Evolutionary conservation across 2,888 invertebrate species (phyloP).

Genomic region (Alloplasta piceator): DNA sequence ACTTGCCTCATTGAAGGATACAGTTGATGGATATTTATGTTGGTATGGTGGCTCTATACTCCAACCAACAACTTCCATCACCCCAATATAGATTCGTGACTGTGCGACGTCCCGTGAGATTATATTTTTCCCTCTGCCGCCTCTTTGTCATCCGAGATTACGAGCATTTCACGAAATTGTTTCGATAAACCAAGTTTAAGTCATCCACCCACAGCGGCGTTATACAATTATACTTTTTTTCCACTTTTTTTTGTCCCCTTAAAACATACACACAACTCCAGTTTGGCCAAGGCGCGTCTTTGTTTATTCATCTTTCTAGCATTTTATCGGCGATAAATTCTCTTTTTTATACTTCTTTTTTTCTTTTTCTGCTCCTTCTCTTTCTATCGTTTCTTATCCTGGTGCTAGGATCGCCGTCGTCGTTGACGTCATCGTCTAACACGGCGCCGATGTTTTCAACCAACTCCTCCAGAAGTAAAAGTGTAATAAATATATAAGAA

Average conservation of each 20-base stretch:
- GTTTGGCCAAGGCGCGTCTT: constrained; percentile 53
- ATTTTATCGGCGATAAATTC: constrained; percentile 57
- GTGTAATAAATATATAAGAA: constrained; percentile 23
- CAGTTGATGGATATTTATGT: no score
- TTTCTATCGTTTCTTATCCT: neutral
- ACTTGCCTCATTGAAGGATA: no score
- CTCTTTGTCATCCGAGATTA: neutral
- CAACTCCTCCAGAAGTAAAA: neutral
- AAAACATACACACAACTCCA: constrained; percentile 39
- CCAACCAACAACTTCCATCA: no score
- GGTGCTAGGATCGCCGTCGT: constrained; percentile 12
- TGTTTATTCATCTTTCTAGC: constrained; percentile 57
- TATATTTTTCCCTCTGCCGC: neutral
- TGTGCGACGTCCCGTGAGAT: neutral
- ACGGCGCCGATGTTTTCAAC: constrained; percentile 36
- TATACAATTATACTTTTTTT: constrained; percentile 25
- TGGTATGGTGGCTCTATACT: no score
- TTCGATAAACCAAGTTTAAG: constrained; percentile 7
- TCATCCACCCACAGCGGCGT: neutral
- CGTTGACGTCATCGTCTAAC: constrained; percentile 18
- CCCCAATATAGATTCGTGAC: neutral
- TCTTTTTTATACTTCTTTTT: constrained; percentile 21
- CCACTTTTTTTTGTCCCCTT: constrained; percentile 11
- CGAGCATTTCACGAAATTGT: constrained; percentile 19
- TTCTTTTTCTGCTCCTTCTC: constrained; percentile 1